A percentile compares a stretch with the other conserved stretches of the same genome.
Evolutionary conservation across 2,888 invertebrate species (phyloP).

Genomic region (Lasioglossum lativentre): DNA sequence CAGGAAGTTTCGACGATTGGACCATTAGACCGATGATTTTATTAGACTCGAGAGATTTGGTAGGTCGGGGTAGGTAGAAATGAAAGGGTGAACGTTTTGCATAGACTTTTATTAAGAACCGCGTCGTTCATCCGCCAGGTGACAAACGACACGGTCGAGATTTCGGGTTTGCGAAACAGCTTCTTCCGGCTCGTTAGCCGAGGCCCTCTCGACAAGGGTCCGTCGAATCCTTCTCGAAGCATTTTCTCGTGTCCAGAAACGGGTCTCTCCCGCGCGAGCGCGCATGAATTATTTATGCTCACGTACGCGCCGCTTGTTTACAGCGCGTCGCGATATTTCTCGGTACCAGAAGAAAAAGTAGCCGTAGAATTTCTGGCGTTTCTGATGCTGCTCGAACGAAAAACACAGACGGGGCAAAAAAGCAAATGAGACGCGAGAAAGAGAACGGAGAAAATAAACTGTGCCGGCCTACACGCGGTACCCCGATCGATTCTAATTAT

Average conservation of each 20-base stretch:
- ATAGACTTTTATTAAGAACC: background rate
- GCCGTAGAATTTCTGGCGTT: constrained; percentile 29
- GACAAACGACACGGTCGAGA: background rate
- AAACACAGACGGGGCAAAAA: background rate
- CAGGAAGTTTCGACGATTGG: background rate
- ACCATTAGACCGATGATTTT: background rate
- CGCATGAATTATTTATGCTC: constrained; percentile 53
- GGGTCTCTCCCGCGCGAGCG: background rate
- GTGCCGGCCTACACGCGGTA: constrained; percentile 31
- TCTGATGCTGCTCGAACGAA: constrained; percentile 15
- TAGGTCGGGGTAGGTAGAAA: background rate
- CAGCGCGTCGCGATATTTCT: constrained; percentile 54
- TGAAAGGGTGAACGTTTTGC: background rate
- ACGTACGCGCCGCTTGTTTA: constrained; percentile 37
- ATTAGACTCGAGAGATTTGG: too few species aligned
- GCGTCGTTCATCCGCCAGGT: background rate
- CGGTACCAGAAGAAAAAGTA: background rate
- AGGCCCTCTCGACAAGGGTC: background rate
- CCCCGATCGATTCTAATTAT: constrained; percentile 48
- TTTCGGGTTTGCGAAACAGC: background rate
- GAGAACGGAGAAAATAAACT: constrained; percentile 10
- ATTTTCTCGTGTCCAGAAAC: constrained; percentile 15
- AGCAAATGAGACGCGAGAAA: background rate
- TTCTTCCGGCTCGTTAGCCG: constrained; percentile 7
- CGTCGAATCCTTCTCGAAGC: background rate